Evolutionary conservation across 2,888 invertebrate genomes (phyloP).

Genomic region (Tricholauxania praeusta): DNA sequence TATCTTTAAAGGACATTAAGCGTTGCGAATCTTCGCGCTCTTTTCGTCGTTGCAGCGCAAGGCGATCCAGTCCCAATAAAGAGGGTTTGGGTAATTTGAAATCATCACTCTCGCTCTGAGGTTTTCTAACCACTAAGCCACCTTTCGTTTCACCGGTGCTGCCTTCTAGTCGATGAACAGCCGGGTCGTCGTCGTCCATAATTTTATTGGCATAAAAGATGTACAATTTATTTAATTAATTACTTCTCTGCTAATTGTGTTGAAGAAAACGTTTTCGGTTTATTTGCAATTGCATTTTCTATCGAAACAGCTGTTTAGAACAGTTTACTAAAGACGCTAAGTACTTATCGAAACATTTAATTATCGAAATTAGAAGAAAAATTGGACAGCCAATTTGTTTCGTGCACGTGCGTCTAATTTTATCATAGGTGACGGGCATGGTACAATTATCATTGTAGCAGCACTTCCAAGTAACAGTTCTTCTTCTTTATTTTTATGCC

Average conservation of each 20-base stretch:
- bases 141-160: slow-evolving; percentile 71
- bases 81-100: slow-evolving; percentile 85
- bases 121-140: slow-evolving; percentile 79
- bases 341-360: too few species aligned
- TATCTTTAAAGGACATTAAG: slow-evolving; percentile 75
- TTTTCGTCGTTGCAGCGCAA: slow-evolving; percentile 81
- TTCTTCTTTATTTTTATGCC: too few species aligned
- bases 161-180: slow-evolving; percentile 80
- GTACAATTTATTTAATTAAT: slow-evolving; percentile 36
- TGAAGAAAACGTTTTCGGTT: slow-evolving; percentile 12
- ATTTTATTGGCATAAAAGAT: slow-evolving; percentile 17
- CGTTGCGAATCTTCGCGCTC: slow-evolving; percentile 74
- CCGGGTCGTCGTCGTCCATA: slow-evolving; percentile 52
- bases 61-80: slow-evolving; percentile 84
- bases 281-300: slow-evolving; percentile 30
- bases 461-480: too few species aligned
- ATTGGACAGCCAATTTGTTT: too few species aligned
- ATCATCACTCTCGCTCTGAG: slow-evolving; percentile 66
- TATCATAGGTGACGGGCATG: too few species aligned
- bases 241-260: slow-evolving; percentile 33
- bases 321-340: too few species aligned
- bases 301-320: too few species aligned
- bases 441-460: too few species aligned
- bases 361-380: too few species aligned
- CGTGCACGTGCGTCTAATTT: too few species aligned